phyloP scores from a whole-genome alignment of 2,797 vertebrate species.

The Prionace glauca region DNA sequence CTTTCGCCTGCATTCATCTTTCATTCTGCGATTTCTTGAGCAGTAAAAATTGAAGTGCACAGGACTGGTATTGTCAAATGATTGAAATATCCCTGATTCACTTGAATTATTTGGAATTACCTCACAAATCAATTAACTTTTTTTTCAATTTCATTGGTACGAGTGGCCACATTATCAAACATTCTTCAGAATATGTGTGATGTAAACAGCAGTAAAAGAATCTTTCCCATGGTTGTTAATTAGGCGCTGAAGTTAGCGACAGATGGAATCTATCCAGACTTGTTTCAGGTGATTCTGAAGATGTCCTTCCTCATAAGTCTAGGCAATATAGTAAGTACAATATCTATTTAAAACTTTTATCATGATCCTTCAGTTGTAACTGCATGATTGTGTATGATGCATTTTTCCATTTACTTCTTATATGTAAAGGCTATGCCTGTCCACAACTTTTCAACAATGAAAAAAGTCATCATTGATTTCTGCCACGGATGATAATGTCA shows the following conservation, averaged over 20 bases:
- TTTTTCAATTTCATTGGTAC: background rate
- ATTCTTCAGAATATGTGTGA: background rate
- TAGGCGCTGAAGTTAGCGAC: background rate
- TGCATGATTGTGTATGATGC: background rate
- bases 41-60: background rate
- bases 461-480: background rate
- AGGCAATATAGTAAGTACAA: background rate
- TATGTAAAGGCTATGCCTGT: background rate
- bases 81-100: background rate
- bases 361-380: background rate
- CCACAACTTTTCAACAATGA: background rate
- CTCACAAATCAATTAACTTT: background rate
- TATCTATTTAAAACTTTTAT: background rate
- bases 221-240: background rate
- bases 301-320: background rate
- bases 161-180: background rate
- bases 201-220: background rate
- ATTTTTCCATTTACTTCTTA: background rate
- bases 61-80: background rate
- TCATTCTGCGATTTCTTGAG: background rate
- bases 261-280: background rate
- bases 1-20: background rate
- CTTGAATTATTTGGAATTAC: background rate
- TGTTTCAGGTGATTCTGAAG: background rate
- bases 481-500: background rate